Percentiles rank a stretch among this genome's conserved stretches.
phyloP scores from a whole-genome alignment of 2,888 invertebrate genomes.

The Agrochola macilenta region DNA sequence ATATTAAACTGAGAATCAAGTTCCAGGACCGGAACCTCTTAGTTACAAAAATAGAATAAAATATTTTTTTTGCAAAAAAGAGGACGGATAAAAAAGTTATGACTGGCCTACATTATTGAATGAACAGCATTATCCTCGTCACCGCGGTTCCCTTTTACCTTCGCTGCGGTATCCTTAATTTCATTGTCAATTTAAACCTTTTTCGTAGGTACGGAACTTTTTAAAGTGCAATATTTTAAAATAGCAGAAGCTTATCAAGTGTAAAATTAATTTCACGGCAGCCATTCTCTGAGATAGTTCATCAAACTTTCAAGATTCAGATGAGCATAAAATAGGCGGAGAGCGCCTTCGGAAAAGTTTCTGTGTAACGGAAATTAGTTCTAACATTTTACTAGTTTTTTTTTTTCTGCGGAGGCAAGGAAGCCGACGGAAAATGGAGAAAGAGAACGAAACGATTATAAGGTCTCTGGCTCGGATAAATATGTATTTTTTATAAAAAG shows the following conservation, averaged over 20 bases:
- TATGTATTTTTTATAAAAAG: slow-evolving; percentile 15
- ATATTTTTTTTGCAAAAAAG: slow-evolving; percentile 3
- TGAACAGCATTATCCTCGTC: slow-evolving; percentile 34
- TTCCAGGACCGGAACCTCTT: neutral
- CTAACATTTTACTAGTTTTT: slow-evolving; percentile 63
- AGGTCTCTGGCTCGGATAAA: slow-evolving; percentile 6
- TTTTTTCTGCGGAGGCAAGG: slow-evolving; percentile 38
- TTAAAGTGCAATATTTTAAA: slow-evolving; percentile 65
- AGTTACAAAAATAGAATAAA: slow-evolving; percentile 7
- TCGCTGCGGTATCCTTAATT: slow-evolving; percentile 30
- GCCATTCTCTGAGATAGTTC: slow-evolving; percentile 78
- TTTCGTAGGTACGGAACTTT: slow-evolving; percentile 43
- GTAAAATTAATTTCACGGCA: slow-evolving; percentile 82
- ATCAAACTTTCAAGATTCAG: slow-evolving; percentile 79
- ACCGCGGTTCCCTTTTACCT: slow-evolving; percentile 8
- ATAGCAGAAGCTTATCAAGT: slow-evolving; percentile 77
- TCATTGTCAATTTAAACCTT: slow-evolving; percentile 54
- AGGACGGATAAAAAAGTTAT: slow-evolving; percentile 5
- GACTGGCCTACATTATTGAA: slow-evolving; percentile 22
- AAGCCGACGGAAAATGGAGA: slow-evolving; percentile 40
- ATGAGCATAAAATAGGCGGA: slow-evolving; percentile 79
- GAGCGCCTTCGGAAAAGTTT: slow-evolving; percentile 67
- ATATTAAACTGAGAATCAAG: neutral
- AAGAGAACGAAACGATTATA: slow-evolving; percentile 24
- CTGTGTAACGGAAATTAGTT: slow-evolving; percentile 66